Percentiles rank a stretch among this genome's conserved stretches.
Conservation (phyloP, 1,140 invertebrate species). For the Thaumetopoea pityocampa region DNA sequence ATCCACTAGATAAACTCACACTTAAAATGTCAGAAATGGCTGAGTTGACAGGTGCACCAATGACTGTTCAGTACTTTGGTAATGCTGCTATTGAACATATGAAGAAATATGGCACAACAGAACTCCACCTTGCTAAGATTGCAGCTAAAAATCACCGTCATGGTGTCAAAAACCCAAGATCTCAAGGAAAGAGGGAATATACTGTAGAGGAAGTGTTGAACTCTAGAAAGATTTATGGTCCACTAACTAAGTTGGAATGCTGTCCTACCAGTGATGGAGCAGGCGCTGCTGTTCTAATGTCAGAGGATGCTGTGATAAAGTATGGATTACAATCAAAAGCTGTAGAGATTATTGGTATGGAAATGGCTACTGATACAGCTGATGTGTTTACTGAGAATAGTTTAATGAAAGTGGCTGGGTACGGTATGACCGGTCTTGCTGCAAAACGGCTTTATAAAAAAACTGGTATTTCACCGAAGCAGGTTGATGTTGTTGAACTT, state of each 20-base stretch:
- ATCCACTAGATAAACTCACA: conserved; percentile 96
- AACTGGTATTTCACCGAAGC: conserved; percentile 83
- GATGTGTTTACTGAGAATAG: conserved; percentile 91
- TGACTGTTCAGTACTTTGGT: conserved; percentile 97
- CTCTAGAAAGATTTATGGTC: conserved; percentile 90
- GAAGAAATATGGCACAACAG: conserved; percentile 96
- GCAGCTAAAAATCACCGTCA: conserved; percentile 98
- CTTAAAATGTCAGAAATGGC: conserved; percentile 88
- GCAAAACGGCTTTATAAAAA: conserved; percentile 89
- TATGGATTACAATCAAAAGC: conserved; percentile 90
- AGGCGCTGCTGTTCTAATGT: conserved; percentile 93
- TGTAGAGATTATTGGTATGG: conserved; percentile 96
- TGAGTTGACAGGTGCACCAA: conserved; percentile 87
- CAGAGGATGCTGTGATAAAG: conserved; percentile 91
- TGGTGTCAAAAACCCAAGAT: conserved; percentile 96
- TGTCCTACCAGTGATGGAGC: conserved; percentile 98
- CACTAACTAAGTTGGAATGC: conserved; percentile 96
- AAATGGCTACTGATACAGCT: conserved; percentile 95
- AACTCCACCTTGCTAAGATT: conserved; percentile 97
- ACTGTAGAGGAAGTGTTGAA: conserved; percentile 91
- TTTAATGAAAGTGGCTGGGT: conserved; percentile 94
- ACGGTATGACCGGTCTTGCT: conserved; percentile 95
- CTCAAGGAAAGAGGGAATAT: conserved; percentile 95
- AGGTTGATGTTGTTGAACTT: conserved; percentile 98
- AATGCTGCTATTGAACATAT: conserved; percentile 98